phyloP scores from a whole-genome alignment of 1,140 invertebrate genomes.

The Hirudo medicinalis region DNA sequence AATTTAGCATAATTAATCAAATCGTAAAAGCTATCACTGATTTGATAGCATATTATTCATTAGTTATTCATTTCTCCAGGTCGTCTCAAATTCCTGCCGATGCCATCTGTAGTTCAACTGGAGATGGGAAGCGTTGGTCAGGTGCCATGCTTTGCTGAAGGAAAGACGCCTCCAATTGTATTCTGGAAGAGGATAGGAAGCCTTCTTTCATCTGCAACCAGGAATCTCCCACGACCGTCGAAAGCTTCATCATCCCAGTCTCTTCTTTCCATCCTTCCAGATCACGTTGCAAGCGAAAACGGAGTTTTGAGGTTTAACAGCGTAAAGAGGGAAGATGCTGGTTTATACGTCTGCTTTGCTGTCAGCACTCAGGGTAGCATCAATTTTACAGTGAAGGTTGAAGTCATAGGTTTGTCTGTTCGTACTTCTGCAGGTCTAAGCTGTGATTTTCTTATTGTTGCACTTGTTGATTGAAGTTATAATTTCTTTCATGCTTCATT shows the following conservation, averaged over 20 bases:
- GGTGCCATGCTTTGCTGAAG: slow-evolving; percentile 75
- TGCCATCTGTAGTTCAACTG: too few relatives aligned
- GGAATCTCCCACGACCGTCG: too few relatives aligned
- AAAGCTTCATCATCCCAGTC: too few relatives aligned
- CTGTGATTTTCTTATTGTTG: slow-evolving; percentile 27
- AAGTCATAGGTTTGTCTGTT: slow-evolving; percentile 58
- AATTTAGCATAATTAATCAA: too few relatives aligned
- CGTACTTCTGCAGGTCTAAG: too few relatives aligned
- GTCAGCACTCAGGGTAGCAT: slow-evolving; percentile 61
- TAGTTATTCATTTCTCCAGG: too few relatives aligned
- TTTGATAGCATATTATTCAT: too few relatives aligned
- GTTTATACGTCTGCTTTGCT: slow-evolving; percentile 53
- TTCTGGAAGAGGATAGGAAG: slow-evolving; percentile 56
- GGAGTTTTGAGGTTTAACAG: slow-evolving; percentile 66
- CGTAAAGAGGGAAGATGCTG: slow-evolving; percentile 61
- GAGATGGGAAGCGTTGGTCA: slow-evolving; percentile 44
- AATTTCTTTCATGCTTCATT: too few relatives aligned
- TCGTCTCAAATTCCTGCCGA: too few relatives aligned
- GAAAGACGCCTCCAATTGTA: slow-evolving; percentile 58
- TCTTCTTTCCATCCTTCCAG: slow-evolving; percentile 43
- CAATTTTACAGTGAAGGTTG: slow-evolving; percentile 67
- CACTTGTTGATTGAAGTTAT: slow-evolving; percentile 38
- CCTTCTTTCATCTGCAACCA: too few relatives aligned
- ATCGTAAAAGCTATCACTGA: too few relatives aligned
- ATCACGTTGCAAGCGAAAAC: slow-evolving; percentile 62